Evolutionary conservation across 2,113 vertebrate species (phyloP).

Genomic region (Semnornis frantzii): DNA sequence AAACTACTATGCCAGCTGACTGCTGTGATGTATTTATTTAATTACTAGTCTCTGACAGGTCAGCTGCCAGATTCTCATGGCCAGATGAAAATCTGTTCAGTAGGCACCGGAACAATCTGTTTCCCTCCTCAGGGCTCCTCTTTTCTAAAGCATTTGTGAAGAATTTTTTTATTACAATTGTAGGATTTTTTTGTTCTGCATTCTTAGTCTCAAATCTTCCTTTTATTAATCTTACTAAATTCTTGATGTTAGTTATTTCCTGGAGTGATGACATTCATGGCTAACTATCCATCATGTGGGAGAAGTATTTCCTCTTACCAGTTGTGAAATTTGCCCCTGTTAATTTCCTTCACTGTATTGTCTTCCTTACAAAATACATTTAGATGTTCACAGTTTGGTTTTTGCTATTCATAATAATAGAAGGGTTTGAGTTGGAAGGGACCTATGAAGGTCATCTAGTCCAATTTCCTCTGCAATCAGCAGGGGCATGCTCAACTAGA

Average conservation of each 20-base stretch:
- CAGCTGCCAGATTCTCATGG: not conserved
- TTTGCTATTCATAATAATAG: not conserved
- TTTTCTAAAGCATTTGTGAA: not conserved
- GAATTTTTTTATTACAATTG: not conserved
- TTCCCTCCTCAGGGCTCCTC: not conserved
- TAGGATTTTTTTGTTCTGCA: not conserved
- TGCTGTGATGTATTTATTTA: not conserved
- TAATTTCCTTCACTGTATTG: not conserved
- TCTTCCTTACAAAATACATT: not conserved
- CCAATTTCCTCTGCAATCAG: too few species aligned
- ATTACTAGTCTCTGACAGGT: not conserved
- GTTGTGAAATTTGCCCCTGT: not conserved
- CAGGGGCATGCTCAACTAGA: too few species aligned
- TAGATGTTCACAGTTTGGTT: not conserved
- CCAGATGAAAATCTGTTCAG: not conserved
- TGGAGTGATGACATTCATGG: not conserved
- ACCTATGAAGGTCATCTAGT: too few species aligned
- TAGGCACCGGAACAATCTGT: not conserved
- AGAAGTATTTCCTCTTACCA: not conserved
- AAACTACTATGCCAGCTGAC: not conserved
- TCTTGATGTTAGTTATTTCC: not conserved
- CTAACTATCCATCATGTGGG: not conserved
- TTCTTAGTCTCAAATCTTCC: not conserved
- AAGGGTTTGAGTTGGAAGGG: too few species aligned
- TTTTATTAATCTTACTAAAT: not conserved